Base-by-base conservation (phyloP, 2,113 vertebrate genomes). In the Hippolais icterina region DNA sequence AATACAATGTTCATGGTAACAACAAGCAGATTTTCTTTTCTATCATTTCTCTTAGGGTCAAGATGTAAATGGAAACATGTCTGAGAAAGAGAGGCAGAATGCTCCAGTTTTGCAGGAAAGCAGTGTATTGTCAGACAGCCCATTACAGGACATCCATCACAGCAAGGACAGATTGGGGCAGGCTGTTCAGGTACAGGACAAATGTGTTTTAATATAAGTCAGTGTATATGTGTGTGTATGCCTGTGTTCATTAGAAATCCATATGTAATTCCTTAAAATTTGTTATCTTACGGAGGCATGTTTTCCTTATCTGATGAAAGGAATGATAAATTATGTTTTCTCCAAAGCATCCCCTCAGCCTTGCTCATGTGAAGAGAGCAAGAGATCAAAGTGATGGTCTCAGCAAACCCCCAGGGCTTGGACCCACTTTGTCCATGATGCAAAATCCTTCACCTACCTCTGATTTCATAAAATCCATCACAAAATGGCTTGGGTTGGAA, bases 41-140 rank as follows among this genome's bases (percentile, higher is more conserved):
- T 88, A 20, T 56, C 9, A 9, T 79, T 97, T 97, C 49, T 94
- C 22, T 33, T 71, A 87, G 93, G 33, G 37, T 77, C 78, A 72
- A 81, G 82, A 86, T 66, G 53, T 90, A 93, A 93, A 93, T 89
- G 87, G 70, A 81, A 97, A 74, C 65, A 46, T 64, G 15, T 16
- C 64, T 24, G 66, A 95, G 60, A 89, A 89, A 22, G 47, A 89
- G 35, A 86, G 46, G 39, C 66, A 80, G 33, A 89, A 42, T 66
- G 28, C 88, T 79, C 42, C 47, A 1, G 33, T 35, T 94, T 56
- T 77, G 90, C 72, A 95, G 77, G 79, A 53, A 83, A 76, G 57
- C 37, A 44, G 16, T 12, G 22, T 66, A 2, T 42, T 88, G 42
- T 44, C 80, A 64, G 69, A 63, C 46, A 94, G 35, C 46, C n/a